phyloP scores from a whole-genome alignment of 1,140 invertebrate species.

The Euura saliciscinereae region DNA sequence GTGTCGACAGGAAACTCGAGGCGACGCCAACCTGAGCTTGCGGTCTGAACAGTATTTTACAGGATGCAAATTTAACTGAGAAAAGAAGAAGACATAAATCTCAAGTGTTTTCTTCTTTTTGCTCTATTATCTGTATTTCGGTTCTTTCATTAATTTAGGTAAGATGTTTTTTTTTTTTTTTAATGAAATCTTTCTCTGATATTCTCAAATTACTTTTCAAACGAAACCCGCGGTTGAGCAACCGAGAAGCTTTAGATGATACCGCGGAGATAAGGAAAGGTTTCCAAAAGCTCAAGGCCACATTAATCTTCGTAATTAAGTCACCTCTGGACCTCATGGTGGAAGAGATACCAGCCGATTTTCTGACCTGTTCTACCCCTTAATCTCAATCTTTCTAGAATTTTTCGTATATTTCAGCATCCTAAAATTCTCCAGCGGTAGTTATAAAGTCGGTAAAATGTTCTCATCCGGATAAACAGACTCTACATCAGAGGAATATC shows the following conservation, averaged over 20 bases:
- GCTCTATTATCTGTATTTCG: no score
- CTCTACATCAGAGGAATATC: neutral
- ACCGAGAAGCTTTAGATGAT: conserved; percentile 32
- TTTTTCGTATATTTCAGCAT: neutral
- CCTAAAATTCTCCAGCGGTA: neutral
- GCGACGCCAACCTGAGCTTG: neutral
- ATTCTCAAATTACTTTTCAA: conserved; percentile 49
- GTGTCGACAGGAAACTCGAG: neutral
- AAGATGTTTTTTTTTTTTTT: conserved; percentile 30
- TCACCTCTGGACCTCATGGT: conserved; percentile 46
- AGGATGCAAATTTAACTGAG: no score
- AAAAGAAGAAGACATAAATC: no score
- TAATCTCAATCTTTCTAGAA: no score
- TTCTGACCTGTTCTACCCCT: neutral
- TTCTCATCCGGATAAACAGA: neutral
- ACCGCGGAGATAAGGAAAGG: conserved; percentile 46
- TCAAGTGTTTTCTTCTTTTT: no score
- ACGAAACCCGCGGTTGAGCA: conserved; percentile 14
- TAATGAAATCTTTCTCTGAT: conserved; percentile 31
- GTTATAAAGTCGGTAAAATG: neutral
- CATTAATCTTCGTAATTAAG: conserved; percentile 55
- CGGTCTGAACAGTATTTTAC: no score
- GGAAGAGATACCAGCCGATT: neutral
- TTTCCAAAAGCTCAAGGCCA: conserved; percentile 44
- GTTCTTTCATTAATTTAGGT: no score